Base-by-base conservation (phyloP, 1,140 invertebrate genomes). In the Diabrotica virgifera region DNA sequence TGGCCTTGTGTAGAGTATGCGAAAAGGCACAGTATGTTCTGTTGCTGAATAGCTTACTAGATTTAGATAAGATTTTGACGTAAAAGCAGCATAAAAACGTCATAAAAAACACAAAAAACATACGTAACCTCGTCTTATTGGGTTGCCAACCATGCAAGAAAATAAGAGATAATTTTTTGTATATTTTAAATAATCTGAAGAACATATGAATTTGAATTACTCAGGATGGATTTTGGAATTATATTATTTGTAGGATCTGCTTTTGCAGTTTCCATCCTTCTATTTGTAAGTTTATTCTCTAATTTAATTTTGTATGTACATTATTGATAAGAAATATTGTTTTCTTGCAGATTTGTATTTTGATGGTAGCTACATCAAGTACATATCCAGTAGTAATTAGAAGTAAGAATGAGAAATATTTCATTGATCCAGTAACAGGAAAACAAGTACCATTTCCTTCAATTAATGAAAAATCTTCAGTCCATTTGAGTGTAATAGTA, bases 401-500 rank as follows among this genome's bases (percentile, higher is more conserved):
- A 38, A 84, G 84, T 71, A 84, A 90, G 72, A 86, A 89, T 74
- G 95, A 97, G 79, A 89, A 90, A 70, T 87, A 81, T 69, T 97
- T 88, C 75, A 74, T 85, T 62, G 86, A 95, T 83, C 83, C 85
- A n/a, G 76, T 80, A 40, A 84, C 80, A 55, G 84, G 84, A 9
- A 73, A 81, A 70, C 84, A 81, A 64, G 68, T 82, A 58, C 71
- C 76, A 68, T 96, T 97, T 80, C 91, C 95, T 24, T 86, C 84
- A 12, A 80, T 96, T 52, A 75, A 85, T 50, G 91, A 97, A 70
- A 71, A 82, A 5, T 82, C 85, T 62, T 85, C 82, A 63, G 68
- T 94, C 14, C 83, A 90, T 77, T 82, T 98, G 38, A 94, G 93
- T 81, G 89, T 99, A 8, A 86, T 98, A 72, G 86, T 99, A 67